Evolutionary conservation across 2,797 vertebrate genomes (phyloP).

Genomic region (Otolemur crassicaudatus): DNA sequence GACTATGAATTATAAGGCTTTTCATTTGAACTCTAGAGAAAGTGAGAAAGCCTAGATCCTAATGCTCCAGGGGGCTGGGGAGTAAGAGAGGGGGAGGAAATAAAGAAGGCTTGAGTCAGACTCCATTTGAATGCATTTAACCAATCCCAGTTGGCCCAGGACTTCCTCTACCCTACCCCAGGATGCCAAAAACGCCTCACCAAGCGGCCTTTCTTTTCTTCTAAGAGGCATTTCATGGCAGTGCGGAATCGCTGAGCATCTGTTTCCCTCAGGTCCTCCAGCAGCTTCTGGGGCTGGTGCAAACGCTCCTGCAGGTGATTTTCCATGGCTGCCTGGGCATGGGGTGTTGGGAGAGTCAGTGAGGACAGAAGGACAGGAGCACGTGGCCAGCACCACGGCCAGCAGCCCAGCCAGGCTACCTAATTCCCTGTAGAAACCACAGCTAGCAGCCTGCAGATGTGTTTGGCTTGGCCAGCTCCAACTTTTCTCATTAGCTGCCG

Average conservation of each 20-base stretch:
- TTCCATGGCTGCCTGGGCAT: slow-evolving; percentile 83
- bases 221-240: slow-evolving; percentile 87
- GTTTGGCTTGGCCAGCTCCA: not conserved
- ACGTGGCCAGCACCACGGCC: slow-evolving; percentile 9
- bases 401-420: not conserved
- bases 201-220: slow-evolving; percentile 82
- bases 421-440: not conserved
- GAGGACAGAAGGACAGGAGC: not conserved
- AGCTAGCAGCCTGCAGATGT: fast-evolving
- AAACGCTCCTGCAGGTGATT: slow-evolving; percentile 85
- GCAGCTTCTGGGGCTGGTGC: slow-evolving; percentile 86
- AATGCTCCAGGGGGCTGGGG: not conserved
- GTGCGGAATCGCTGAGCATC: slow-evolving; percentile 86
- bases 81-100: not conserved
- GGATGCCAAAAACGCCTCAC: slow-evolving; percentile 75
- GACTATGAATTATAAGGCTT: not conserved
- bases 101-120: not conserved
- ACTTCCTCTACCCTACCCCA: fast-evolving
- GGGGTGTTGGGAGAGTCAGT: not conserved
- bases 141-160: not conserved
- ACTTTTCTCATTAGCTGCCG: not conserved
- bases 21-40: slow-evolving; percentile 31
- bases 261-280: slow-evolving; percentile 85
- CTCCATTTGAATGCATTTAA: not conserved
- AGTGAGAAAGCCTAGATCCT: not conserved